Base-by-base conservation (phyloP, 2,888 invertebrate genomes). In the Clistopyga incitator region DNA sequence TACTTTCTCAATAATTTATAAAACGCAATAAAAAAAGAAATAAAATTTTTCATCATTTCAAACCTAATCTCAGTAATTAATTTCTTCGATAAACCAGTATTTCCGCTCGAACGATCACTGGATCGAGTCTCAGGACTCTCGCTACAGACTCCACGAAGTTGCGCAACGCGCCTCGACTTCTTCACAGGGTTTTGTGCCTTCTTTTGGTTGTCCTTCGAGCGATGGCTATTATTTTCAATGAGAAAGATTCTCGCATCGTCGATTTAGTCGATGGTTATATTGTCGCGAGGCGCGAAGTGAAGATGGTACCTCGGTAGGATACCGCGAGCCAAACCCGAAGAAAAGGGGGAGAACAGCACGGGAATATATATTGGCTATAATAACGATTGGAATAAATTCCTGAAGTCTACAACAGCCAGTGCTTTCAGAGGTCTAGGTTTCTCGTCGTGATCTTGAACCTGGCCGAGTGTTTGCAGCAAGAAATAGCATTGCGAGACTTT, bases 361-460 rank as follows among this genome's bases (percentile, higher is more conserved):
- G 38, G 45, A 25, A 76, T 65, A 56, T 23, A 20, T 59, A 25
- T 68, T 56, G 20, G 29, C 45, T 23, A 56, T n/a, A 67, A 67
- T 29, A 56, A 52, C 50, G 52, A 13, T 42, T 65, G 18, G 77
- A 54, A 77, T 54, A 77, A 68, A 74, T 74, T 82, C 61, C 68
- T 74, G 61, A 20, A 68, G 64, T 64, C 13, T 54, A 11, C 29
- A 85, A 79, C 86, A 85, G 83, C 84, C 84, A 84, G 45, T 78
- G 74, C 78, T 88, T 79, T 86, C 78, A 87, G 34, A 29, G 88
- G 87, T 88, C 89, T 87, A 89, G 87, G 86, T 89, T 88, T 82
- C 88, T 86, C 87, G 88, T 67, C 82, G 86, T 72, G 81, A 71
- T 78, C 84, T 83, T 84, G 85, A 85, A 81, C 81, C 76, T 77